Evolutionary conservation across 2,797 vertebrate species (phyloP).

Genomic region (Fistularia tabacaria): DNA sequence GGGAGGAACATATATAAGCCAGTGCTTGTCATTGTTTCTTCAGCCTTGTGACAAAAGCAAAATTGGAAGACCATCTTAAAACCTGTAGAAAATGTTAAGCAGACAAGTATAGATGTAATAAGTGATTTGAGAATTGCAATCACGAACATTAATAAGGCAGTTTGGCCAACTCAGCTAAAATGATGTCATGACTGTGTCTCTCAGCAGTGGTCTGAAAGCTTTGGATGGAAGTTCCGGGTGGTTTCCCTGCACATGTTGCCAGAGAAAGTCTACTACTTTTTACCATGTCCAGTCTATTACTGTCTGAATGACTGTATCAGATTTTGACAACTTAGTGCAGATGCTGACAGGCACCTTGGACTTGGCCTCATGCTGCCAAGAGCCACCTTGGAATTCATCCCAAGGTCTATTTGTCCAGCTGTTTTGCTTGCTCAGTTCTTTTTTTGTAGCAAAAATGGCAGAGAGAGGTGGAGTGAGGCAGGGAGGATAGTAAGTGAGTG

Average conservation of each 20-base stretch:
- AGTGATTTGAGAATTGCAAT: conserved; percentile 5
- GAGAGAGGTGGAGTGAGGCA: conserved; percentile 4
- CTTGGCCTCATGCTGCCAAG: conserved; percentile 49
- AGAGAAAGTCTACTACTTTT: conserved; percentile 59
- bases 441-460: conserved; percentile 37
- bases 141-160: background rate
- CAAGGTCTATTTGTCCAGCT: conserved; percentile 65
- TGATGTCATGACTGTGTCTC: conserved; percentile 35
- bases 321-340: conserved; percentile 70
- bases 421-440: conserved; percentile 55
- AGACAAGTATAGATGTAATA: conserved; percentile 1
- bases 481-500: conserved; percentile 9
- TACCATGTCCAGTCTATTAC: conserved; percentile 56
- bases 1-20: too few relatives aligned
- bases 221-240: conserved; percentile 33
- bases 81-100: background rate
- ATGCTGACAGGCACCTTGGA: conserved; percentile 61
- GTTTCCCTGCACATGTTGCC: conserved; percentile 45
- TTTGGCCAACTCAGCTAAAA: conserved; percentile 17
- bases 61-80: background rate
- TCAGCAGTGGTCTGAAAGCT: conserved; percentile 26
- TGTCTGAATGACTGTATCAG: conserved; percentile 68
- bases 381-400: conserved; percentile 63
- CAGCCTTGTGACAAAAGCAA: background rate
- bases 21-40: too few relatives aligned